A percentile compares a stretch with the other conserved stretches of the same genome.
These are phyloP conservation scores for Atlantisia rogersi DNA, from an alignment of 2,113 vertebrate species.

Conservation along the genomic window DNA sequence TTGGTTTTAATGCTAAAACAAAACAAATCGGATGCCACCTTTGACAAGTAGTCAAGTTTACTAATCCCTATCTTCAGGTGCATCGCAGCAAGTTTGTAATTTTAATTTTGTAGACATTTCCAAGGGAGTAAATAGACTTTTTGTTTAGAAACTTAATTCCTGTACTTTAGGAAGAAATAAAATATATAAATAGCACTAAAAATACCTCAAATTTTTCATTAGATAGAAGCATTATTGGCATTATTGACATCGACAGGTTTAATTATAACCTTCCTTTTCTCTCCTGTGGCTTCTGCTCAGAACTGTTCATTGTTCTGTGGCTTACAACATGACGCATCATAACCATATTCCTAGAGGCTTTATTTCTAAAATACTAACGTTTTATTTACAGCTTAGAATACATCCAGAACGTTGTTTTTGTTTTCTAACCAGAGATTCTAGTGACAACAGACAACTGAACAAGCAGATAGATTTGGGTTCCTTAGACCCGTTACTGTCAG, in stretches of 20 bases:
- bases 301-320: slow-evolving; percentile 28
- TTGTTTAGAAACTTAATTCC: slow-evolving; percentile 73
- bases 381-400: slow-evolving; percentile 67
- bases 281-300: slow-evolving; percentile 63
- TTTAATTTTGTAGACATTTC: slow-evolving; percentile 71
- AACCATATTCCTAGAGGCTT: slow-evolving; percentile 57
- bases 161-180: slow-evolving; percentile 79
- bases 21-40: slow-evolving; percentile 74
- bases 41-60: slow-evolving; percentile 58
- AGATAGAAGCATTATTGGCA: slow-evolving; percentile 75
- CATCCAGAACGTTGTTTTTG: slow-evolving; percentile 55
- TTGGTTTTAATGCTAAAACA: slow-evolving; percentile 63
- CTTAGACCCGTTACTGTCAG: slow-evolving; percentile 36
- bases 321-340: slow-evolving; percentile 44
- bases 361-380: slow-evolving; percentile 53
- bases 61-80: slow-evolving; percentile 63
- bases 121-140: slow-evolving; percentile 74
- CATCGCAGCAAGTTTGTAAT: slow-evolving; percentile 57
- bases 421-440: slow-evolving; percentile 60
- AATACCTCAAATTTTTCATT: slow-evolving; percentile 85
- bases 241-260: slow-evolving; percentile 70
- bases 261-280: slow-evolving; percentile 59
- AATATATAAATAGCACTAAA: slow-evolving; percentile 83
- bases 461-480: slow-evolving; percentile 45
- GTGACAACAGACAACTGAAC: slow-evolving; percentile 56